Base-by-base conservation (phyloP, 2,113 vertebrate species). In the Phocoena sinus region DNA sequence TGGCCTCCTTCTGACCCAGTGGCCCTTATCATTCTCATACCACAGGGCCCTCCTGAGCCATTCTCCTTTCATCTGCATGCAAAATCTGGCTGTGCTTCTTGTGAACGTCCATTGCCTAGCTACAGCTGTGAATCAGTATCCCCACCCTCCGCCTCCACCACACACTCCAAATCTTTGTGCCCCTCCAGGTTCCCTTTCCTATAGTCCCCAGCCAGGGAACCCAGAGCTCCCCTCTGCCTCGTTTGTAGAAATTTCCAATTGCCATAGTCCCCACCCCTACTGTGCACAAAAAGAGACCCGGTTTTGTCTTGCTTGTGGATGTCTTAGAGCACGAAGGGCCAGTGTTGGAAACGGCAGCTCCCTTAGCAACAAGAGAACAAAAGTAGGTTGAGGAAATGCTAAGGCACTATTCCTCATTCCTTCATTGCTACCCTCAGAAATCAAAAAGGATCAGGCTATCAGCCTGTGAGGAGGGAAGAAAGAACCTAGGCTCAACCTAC, bases 91-190 rank as follows among this genome's bases (percentile, higher is more conserved):
- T 31, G 60, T 56, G 13, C 58, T 23, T 38, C 36, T 77, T 20
- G 2, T 23, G 62, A 41, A 53, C 36, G 56, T 53, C 58, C 50
- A 0, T 2, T 15, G 31, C 31, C 83, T 63, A 4, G 36, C 50
- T 15, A 23, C 0, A 41, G 41, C 38, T 41, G 0, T 0, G 5
- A 58, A 23, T 38, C 44, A 12, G 71, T 2, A 20, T 2, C 12
- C 67, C 38, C 50, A 6, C 68, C 12, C 1, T 20, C 31, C 0
- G 0, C 33, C 67, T 31, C n/a, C 50, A 36, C 26, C 41, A 9
- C 11, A 11, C 3, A 3, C 70, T 15, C n/a, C 10, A 23, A 11
- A 23, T 10, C 91, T 12, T 0, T 36, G 28, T 28, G 38, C 5
- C n/a, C 50, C 53, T 77, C 76, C 6, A 3, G 17, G 31, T 12